phyloP scores from a whole-genome alignment of 2,797 vertebrate species.

The Diplodus puntazzo region DNA sequence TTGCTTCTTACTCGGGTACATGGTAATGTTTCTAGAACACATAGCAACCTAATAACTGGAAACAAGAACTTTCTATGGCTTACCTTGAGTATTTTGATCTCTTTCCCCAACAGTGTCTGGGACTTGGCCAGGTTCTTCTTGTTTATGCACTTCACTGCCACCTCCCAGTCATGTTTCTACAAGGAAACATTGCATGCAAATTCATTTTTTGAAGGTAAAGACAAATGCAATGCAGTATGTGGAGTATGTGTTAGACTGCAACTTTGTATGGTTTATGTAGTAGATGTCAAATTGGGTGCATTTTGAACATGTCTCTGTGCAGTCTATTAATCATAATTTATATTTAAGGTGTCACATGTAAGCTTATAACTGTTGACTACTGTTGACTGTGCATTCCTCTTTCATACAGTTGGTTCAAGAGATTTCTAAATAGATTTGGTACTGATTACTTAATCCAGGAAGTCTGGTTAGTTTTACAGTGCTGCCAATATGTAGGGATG shows the following conservation, averaged over 20 bases:
- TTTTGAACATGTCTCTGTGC: neutral
- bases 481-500: neutral
- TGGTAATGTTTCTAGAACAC: too few species aligned
- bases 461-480: neutral
- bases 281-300: neutral
- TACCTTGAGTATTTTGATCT: conserved; percentile 99
- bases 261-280: neutral
- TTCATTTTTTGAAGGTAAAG: neutral
- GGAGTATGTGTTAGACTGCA: neutral
- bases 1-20: too few species aligned
- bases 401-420: neutral
- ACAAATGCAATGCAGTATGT: neutral
- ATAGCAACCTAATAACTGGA: neutral
- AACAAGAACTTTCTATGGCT: conserved; percentile 26
- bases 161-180: conserved; percentile 97
- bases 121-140: conserved; percentile 98
- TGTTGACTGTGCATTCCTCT: neutral
- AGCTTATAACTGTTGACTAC: neutral
- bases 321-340: neutral
- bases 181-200: conserved; percentile 25
- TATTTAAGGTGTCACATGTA: neutral
- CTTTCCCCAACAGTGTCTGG: conserved; percentile 96
- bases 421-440: neutral
- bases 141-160: conserved; percentile 98
- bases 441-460: conserved; percentile 5